Base-by-base conservation (phyloP, 2,113 vertebrate genomes). In the Halcyon malimbica region DNA sequence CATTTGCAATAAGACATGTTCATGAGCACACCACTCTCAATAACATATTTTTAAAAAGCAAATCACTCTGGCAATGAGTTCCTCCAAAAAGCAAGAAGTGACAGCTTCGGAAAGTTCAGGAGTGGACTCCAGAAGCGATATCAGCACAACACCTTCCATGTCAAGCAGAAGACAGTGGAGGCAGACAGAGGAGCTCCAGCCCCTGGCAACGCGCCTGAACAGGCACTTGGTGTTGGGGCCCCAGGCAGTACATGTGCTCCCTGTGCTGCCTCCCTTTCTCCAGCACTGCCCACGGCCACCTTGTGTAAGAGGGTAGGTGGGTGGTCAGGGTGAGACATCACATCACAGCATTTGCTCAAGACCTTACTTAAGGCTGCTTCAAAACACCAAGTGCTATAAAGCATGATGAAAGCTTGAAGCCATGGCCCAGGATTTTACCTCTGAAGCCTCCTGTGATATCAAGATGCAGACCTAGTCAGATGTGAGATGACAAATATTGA, bases 201-300 rank as follows among this genome's bases (percentile, higher is more conserved):
- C 12, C 11, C 59, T 4, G 2, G 25, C 39, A 39, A 9, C 2
- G 2, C 0, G 1, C 28, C 74, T n/a, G 19, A 39, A 28, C 0
- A 0, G 35, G 29, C 0, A 2, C 57, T 67, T 1, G 0, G 39
- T 25, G 19, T 48, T 56, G 19, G 8, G 35, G 13, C 11, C 20
- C 33, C 0, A 11, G 53, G 67, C 50, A 65, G 54, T 37, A 57
- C 0, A 1, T 1, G 4, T 68, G 11, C 33, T 53, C 62, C 48
- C 50, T 5, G 2, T 46, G 59, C 35, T 5, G 2, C 83, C 13
- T 2, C 2, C 75, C 41, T 71, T 77, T 82, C 44, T 51, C 35
- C 68, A 69, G 39, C 23, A 24, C 63, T 73, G 39, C 26, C 24
- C 26, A 12, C 1, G 1, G 59, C 24, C 11, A 23, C 35, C 41